Conservation (phyloP, 2,888 invertebrate species). For the Melieria crassipennis region DNA sequence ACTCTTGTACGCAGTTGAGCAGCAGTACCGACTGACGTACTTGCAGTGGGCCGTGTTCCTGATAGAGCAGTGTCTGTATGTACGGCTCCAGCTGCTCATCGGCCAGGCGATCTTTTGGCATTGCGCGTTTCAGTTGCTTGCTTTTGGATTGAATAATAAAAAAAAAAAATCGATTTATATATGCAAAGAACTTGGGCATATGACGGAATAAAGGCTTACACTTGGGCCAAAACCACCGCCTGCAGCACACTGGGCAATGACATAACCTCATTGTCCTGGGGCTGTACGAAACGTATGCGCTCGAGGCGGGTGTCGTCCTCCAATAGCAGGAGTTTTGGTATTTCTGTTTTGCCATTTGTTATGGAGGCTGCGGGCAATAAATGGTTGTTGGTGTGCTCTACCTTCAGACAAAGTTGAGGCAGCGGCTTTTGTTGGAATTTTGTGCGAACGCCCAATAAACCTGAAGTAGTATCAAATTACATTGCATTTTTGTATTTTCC, state of each 20-base stretch:
- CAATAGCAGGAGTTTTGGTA: slow-evolving; percentile 76
- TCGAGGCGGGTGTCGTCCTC: slow-evolving; percentile 90
- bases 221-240: slow-evolving; percentile 79
- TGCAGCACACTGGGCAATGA: slow-evolving; percentile 78
- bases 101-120: slow-evolving; percentile 81
- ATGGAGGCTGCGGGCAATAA: slow-evolving; percentile 45
- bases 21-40: slow-evolving; percentile 80
- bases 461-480: slow-evolving; percentile 32
- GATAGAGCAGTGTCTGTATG: slow-evolving; percentile 72
- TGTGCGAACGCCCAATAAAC: slow-evolving; percentile 85
- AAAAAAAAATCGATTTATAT: not conserved
- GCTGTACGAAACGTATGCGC: slow-evolving; percentile 76
- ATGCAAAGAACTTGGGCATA: not conserved
- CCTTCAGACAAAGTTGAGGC: slow-evolving; percentile 83
- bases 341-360: slow-evolving; percentile 67
- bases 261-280: slow-evolving; percentile 66
- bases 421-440: slow-evolving; percentile 84
- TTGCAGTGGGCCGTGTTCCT: slow-evolving; percentile 78
- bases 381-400: slow-evolving; percentile 68
- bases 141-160: slow-evolving; percentile 64
- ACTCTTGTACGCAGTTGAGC: slow-evolving; percentile 81
- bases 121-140: slow-evolving; percentile 75
- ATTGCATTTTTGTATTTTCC: not conserved
- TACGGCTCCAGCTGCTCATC: slow-evolving; percentile 87
- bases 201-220: slow-evolving; percentile 68